Evolutionary conservation across 1,140 invertebrate species (phyloP).

Genomic region (Bombus sylvicola): DNA sequence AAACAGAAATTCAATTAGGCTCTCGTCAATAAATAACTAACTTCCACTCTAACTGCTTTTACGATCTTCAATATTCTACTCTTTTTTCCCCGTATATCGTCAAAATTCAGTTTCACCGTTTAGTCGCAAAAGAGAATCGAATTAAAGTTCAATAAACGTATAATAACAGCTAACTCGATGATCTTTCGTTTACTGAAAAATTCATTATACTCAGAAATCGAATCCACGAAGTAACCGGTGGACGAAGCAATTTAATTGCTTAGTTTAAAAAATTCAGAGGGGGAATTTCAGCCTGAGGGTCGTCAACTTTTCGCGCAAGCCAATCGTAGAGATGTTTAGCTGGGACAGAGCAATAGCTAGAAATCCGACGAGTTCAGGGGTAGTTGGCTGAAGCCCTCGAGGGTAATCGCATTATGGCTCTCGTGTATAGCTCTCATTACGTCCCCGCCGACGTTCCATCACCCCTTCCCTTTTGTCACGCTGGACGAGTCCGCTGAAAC

Average conservation of each 20-base stretch:
- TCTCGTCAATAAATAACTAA: slow-evolving; percentile 44
- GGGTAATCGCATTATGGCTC: slow-evolving; percentile 81
- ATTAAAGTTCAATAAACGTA: neutral
- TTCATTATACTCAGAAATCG: neutral
- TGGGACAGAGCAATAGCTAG: slow-evolving; percentile 71
- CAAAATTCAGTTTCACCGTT: neutral
- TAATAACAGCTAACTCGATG: neutral
- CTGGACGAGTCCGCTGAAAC: slow-evolving; percentile 47
- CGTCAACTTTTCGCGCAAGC: slow-evolving; percentile 39
- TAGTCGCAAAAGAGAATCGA: neutral
- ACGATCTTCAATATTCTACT: neutral
- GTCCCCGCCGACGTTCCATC: slow-evolving; percentile 64
- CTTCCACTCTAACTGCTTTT: slow-evolving; percentile 26
- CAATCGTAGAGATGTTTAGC: slow-evolving; percentile 73
- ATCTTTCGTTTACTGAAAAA: neutral
- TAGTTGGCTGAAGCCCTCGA: slow-evolving; percentile 80
- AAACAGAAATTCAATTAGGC: slow-evolving; percentile 47
- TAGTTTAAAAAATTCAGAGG: neutral
- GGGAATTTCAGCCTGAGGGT: neutral
- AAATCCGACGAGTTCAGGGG: slow-evolving; percentile 77
- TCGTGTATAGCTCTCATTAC: slow-evolving; percentile 79
- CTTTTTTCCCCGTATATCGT: neutral
- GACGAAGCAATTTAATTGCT: neutral
- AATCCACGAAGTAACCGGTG: neutral
- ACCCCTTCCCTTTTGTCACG: slow-evolving; percentile 31